Evolutionary conservation across 2,113 vertebrate genomes (phyloP).

Genomic region (Pluvialis apricaria): DNA sequence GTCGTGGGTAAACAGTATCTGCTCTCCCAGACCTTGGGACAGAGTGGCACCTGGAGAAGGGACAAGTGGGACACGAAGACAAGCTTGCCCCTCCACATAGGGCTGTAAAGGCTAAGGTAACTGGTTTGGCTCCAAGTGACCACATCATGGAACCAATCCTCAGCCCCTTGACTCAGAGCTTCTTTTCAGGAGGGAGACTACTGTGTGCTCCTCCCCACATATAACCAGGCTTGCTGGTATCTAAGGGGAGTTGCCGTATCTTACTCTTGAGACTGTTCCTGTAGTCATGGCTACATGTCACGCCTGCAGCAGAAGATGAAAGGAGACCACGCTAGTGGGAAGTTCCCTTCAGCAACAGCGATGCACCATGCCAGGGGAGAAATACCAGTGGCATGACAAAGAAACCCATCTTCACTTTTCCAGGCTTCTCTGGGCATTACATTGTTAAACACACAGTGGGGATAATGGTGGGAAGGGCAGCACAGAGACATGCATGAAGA

Average conservation of each 20-base stretch:
- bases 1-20: rapidly evolving
- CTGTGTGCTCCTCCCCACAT: rapidly evolving
- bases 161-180: background rate
- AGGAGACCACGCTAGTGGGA: background rate
- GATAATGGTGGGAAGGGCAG: background rate
- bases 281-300: background rate
- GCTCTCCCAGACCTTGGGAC: rapidly evolving
- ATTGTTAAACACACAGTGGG: background rate
- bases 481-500: background rate
- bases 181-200: background rate
- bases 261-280: background rate
- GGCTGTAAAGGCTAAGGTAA: background rate
- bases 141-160: background rate
- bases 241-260: background rate
- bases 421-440: background rate
- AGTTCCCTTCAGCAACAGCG: background rate
- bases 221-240: background rate
- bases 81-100: background rate
- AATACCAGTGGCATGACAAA: background rate
- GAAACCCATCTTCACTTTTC: background rate
- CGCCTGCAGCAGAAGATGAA: background rate
- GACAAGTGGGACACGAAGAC: background rate
- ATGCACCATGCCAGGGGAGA: background rate
- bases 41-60: background rate
- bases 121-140: background rate